Evolutionary conservation across 2,888 invertebrate species (phyloP), one percentile per base, ranked within the genome.

Genomic region (Drosophila nigritarsus): DNA sequence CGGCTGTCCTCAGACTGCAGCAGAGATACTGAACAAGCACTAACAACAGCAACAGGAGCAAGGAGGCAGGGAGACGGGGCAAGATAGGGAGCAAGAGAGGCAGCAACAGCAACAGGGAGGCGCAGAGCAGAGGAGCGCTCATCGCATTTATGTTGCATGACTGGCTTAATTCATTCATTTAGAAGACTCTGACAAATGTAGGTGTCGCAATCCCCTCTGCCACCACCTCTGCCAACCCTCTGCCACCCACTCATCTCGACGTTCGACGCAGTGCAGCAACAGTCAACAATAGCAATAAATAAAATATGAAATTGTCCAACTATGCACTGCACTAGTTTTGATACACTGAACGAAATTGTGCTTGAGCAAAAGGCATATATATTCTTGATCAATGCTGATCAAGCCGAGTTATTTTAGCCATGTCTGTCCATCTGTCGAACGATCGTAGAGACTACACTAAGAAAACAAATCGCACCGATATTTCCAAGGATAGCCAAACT

Each of bases 81-180:
- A 42, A 24, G 27, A 29, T 2, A 6, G 20, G 18, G 29, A 51
- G 9, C 42, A 32, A 13, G 29, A 49, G 13, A 3, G 20, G 27
- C 18, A 38, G n/a, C 45, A 13, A 45, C 48, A 36, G 38, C 45
- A 67, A 50, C 55, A 38, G 27, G 32, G 58, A 65, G 51, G 49
- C 53, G 24, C 34, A 42, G 20, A 54, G 48, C 13, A 54, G 62
- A 49, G 36, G 48, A 42, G 13, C 63, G 80, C 80, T 78, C 89
- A 86, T 82, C 85, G 85, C 85, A 87, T 80, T 87, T 87, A 85
- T 86, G 86, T 89, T 87, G 87, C 85, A 85, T 85, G 82, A 80
- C 83, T 84, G 85, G 89, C 78, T 85, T 85, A 85, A 85, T 85
- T 89, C 85, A 85, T 85, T 85, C 85, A 85, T 89, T 89, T 89